A percentile compares a stretch with the other conserved stretches of the same genome.
phyloP scores from a whole-genome alignment of 2,113 vertebrate species.

The Dolichotis patagonum region DNA sequence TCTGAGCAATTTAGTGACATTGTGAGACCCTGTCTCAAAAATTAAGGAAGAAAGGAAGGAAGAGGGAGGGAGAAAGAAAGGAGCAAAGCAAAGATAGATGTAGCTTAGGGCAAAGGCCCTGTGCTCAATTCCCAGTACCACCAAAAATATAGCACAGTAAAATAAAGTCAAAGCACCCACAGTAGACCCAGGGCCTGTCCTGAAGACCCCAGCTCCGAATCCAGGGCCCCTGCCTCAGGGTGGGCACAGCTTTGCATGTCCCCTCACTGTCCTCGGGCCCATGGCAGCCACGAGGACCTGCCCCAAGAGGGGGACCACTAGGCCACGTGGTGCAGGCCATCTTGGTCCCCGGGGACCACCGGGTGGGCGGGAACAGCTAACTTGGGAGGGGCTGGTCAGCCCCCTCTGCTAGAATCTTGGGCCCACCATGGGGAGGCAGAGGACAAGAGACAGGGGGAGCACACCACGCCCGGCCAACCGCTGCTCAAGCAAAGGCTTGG shows the following conservation, averaged over 20 bases:
- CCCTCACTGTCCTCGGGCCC: too few relatives aligned
- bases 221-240: not conserved
- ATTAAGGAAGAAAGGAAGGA: not conserved
- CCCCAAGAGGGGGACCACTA: not conserved
- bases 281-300: too few relatives aligned
- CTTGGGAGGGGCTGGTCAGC: not conserved
- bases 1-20: not conserved
- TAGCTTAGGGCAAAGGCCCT: not conserved
- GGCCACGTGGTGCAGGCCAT: not conserved
- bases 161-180: not conserved
- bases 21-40: not conserved
- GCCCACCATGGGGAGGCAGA: not conserved
- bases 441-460: not conserved
- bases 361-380: rapidly evolving
- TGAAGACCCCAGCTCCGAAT: not conserved
- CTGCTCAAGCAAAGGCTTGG: not conserved
- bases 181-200: not conserved
- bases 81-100: not conserved
- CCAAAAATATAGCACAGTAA: not conserved
- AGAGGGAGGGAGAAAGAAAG: not conserved
- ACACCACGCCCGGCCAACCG: too few relatives aligned
- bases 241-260: not conserved
- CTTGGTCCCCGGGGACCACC: not conserved
- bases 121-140: not conserved
- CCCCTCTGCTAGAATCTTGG: not conserved